Base-by-base conservation (phyloP, 2,113 vertebrate species). In the Pomatorhinus ruficollis region DNA sequence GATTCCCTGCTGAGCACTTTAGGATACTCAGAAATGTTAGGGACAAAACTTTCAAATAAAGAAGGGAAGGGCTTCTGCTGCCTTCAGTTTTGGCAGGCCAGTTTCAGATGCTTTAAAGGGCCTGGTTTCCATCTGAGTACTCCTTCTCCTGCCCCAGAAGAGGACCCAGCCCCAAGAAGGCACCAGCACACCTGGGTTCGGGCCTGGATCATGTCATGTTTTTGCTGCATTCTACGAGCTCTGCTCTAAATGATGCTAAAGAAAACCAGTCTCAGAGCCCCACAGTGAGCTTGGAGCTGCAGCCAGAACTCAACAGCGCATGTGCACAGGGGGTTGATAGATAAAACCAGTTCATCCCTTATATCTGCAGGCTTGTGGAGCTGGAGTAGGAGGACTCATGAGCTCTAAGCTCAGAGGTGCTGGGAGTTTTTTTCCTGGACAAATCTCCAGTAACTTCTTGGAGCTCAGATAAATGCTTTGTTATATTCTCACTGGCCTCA, bases 151-250 rank as follows among this genome's bases (percentile, higher is more conserved):
- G 44, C 30, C 33, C 49, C 49, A 68, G 35, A 50, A 63, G 42
- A 59, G 11, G 33, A 61, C 9, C 15, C 53, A 79, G 60, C 6
- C 52, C 45, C 70, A 59, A 23, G 56, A 42, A 85, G 33, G 57
- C 4, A 9, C 40, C 11, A 2, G 11, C 33, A 65, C 52, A 53
- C 5, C 2, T 21, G n/a, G 37, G 22, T 66, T 75, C 0, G 0
- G 30, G 8, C 18, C 52, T 82, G 49, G 52, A 63, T 20, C 21
- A 54, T 10, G 45, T 81, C 27, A 20, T 6, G 2, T 57, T 61
- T 44, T 50, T 49, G 27, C 16, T 71, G 49, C 81, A 47, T 84
- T 75, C 40, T 61, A 40, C 15, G 14, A 63, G 11, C 45, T 33
- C 78, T n/a, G 9, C 16, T 69, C 13, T 57, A 54, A 61, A 14